These are phyloP conservation scores for Athrips mouffetella DNA, from an alignment of 2,888 invertebrate genomes.

Conservation along the genomic window DNA sequence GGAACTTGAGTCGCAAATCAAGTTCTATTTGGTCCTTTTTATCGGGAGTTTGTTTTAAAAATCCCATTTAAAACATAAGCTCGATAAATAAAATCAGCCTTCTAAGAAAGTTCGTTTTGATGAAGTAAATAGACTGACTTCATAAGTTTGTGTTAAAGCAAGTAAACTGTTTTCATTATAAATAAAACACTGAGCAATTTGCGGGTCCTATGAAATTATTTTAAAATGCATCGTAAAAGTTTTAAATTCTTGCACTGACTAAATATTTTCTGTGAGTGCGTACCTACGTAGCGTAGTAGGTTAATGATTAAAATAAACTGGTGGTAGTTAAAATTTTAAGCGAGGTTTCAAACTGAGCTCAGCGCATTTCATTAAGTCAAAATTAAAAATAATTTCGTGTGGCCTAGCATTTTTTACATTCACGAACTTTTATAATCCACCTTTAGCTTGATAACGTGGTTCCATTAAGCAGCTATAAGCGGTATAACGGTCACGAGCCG, in stretches of 20 bases:
- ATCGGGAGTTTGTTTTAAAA: conserved; percentile 34
- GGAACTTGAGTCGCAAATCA: conserved; percentile 66
- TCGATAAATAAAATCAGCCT: conserved; percentile 2
- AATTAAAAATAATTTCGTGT: background rate
- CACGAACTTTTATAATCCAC: conserved; percentile 18
- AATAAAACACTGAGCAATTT: too few relatives aligned
- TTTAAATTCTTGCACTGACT: too few relatives aligned
- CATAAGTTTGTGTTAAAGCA: too few relatives aligned
- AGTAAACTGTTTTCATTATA: too few relatives aligned
- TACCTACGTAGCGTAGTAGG: too few relatives aligned
- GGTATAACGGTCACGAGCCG: conserved; percentile 54
- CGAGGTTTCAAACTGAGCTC: too few relatives aligned
- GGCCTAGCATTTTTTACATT: conserved; percentile 37
- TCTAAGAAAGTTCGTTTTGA: background rate
- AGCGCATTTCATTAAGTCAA: background rate
- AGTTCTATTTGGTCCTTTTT: conserved; percentile 50
- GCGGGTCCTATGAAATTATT: too few relatives aligned
- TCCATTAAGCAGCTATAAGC: conserved; percentile 52
- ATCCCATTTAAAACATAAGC: conserved; percentile 14
- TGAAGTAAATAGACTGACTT: background rate
- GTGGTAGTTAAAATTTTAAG: too few relatives aligned
- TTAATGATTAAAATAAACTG: too few relatives aligned
- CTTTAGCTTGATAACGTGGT: conserved; percentile 48
- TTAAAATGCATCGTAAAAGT: too few relatives aligned
- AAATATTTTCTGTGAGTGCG: too few relatives aligned